Conservation (phyloP, 2,113 vertebrate genomes). For the Columba janthina region DNA sequence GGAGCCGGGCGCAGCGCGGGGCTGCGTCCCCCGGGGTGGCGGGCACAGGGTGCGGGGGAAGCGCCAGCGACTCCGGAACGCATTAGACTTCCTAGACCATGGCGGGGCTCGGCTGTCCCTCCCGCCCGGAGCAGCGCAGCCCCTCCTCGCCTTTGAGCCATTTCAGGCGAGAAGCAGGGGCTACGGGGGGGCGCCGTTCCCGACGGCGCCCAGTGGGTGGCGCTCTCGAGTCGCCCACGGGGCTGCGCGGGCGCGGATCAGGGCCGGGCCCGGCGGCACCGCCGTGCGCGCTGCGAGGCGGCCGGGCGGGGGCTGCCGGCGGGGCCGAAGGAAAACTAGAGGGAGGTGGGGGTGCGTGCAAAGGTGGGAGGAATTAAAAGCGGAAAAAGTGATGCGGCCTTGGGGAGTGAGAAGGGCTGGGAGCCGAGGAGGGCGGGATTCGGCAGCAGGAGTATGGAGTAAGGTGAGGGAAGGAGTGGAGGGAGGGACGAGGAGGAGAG, state of each 20-base stretch:
- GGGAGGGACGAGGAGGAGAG: no score
- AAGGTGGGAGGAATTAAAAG: neutral
- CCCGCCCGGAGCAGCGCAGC: neutral
- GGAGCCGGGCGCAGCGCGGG: neutral
- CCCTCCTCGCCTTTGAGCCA: fast-evolving
- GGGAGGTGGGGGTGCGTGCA: neutral
- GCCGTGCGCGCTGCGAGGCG: no score
- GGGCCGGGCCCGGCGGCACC: no score
- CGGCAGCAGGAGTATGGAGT: neutral
- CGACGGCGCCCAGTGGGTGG: no score
- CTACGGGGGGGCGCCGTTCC: neutral
- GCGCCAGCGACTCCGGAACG: fast-evolving
- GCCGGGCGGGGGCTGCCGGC: no score
- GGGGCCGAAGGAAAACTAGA: no score
- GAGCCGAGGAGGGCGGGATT: neutral
- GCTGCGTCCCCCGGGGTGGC: neutral
- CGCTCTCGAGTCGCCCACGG: neutral
- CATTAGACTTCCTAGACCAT: fast-evolving
- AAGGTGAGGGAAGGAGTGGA: no score
- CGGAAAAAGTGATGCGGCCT: neutral
- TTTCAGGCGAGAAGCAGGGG: neutral
- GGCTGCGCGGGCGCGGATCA: neutral
- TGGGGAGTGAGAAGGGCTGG: neutral
- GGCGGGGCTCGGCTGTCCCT: neutral
- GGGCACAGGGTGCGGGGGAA: fast-evolving